phyloP scores from a whole-genome alignment of 2,113 vertebrate genomes.

The Dasyprocta punctata region DNA sequence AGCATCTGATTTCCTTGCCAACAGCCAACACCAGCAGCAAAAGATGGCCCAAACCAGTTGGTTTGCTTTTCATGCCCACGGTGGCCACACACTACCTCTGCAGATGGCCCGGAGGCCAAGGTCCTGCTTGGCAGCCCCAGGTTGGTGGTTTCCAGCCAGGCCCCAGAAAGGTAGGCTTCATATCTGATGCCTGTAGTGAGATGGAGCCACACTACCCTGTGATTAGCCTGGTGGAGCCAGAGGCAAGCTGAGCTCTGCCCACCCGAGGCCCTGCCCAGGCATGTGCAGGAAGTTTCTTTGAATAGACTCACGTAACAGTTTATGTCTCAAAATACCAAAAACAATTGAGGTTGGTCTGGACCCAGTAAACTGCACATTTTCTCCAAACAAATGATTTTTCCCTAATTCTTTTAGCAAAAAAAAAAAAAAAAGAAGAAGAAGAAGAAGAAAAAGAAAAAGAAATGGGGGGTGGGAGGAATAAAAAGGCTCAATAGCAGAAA shows the following conservation, averaged over 20 bases:
- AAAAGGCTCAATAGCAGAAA: neutral
- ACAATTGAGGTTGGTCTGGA: neutral
- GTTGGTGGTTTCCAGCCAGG: conserved; percentile 48
- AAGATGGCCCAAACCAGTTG: neutral
- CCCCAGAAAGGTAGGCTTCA: neutral
- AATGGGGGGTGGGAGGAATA: too few species aligned
- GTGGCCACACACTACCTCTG: neutral
- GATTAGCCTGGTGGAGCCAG: conserved; percentile 43
- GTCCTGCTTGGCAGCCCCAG: conserved; percentile 9
- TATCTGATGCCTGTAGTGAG: conserved; percentile 29
- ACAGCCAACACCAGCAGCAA: neutral
- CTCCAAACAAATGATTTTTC: conserved; percentile 51
- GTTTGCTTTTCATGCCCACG: neutral
- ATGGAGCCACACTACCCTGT: neutral
- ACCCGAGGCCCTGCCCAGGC: conserved; percentile 48
- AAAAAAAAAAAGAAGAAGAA: too few species aligned
- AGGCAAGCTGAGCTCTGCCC: neutral
- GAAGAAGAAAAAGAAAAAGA: too few species aligned
- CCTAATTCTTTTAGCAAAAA: conserved; percentile 3
- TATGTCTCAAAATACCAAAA: conserved; percentile 58
- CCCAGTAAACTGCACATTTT: neutral
- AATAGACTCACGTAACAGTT: conserved; percentile 63
- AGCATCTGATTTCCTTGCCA: neutral
- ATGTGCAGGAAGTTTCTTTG: conserved; percentile 42
- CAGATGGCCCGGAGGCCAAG: conserved; percentile 38